Evolutionary conservation across 2,888 invertebrate genomes (phyloP), one percentile per base, ranked within the genome.

Genomic region (Laspeyria flexula): DNA sequence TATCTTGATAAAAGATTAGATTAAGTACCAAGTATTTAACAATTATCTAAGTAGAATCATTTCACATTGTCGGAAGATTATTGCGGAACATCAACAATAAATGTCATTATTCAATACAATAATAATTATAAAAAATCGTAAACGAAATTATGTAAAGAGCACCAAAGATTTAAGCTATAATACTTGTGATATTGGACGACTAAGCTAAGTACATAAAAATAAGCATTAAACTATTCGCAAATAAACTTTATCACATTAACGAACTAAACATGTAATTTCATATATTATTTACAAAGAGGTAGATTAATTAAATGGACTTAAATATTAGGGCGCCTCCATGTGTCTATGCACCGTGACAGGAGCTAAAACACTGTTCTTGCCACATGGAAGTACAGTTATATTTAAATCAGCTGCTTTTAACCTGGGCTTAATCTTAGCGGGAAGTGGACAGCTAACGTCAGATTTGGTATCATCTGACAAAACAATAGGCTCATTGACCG

Each of bases 301-400:
- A 90, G 90, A 77, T 81, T 68, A 61, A 56, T 66, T 65, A 48
- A 54, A 62, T 50, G 41, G 53, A 49, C 61, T 55, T 61, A 51
- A 50, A 48, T 55, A 73, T 79, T 94, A 94, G 58, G 95, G 95
- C 23, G 96, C 96, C 81, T 97, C 97, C 96, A 97, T 97, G 79
- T 96, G 95, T 72, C 96, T 94, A 83, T 98, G 97, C 48, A 98
- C 97, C 43, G 97, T 97, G 21, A 97, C 97, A n/a, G 97, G 96
- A 38, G 96, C 97, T 71, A 97, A 92, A 57, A 97, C 94, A 81
- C 88, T 90, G 66, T 92, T 92, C 64, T 91, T 92, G 11, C 93
- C 94, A 51, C 94, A 90, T 9, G 94, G 93, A 55, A 93, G 86
- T 2, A 91, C 88, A 6, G 93, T 93, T 30, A 92, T 84, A 54